Conservation (phyloP, 2,888 invertebrate species). For the Dorcus parallelipipedus region DNA sequence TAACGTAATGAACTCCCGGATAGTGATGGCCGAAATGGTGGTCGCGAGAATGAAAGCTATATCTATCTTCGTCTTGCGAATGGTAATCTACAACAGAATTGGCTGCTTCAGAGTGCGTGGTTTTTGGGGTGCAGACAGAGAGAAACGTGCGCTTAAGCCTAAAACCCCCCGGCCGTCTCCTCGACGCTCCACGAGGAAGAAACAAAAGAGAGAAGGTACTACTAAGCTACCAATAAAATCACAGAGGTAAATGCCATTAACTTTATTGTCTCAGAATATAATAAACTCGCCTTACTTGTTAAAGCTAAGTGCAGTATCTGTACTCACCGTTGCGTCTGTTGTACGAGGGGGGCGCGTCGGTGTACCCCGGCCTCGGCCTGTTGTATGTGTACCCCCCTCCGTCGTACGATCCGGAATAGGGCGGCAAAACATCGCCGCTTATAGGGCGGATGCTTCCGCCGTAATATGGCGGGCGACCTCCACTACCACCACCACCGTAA, state of each 20-base stretch:
- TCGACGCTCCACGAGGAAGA: no score
- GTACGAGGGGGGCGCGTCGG: constrained; percentile 7
- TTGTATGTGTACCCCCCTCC: no score
- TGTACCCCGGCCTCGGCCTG: constrained; percentile 5
- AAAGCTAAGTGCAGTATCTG: constrained; percentile 7
- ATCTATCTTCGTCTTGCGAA: constrained; percentile 11
- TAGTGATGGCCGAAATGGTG: constrained; percentile 14
- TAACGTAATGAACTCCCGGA: background rate
- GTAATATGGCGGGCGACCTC: no score
- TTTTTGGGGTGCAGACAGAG: no score
- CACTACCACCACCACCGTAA: no score
- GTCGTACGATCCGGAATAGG: no score
- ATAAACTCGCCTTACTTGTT: background rate
- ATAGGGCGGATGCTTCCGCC: no score
- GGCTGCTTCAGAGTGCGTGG: no score
- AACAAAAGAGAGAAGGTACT: no score
- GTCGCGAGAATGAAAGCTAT: constrained; percentile 22
- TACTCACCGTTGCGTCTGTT: constrained; percentile 19
- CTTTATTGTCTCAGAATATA: background rate
- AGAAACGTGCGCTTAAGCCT: no score
- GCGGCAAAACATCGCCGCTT: no score
- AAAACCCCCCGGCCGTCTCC: no score
- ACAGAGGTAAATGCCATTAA: background rate
- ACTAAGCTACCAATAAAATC: background rate
- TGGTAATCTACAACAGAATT: constrained; percentile 13